Percentiles rank a stretch among this genome's conserved stretches.
Conservation (phyloP, 2,797 vertebrate genomes). For the Telmatherina bonti region DNA sequence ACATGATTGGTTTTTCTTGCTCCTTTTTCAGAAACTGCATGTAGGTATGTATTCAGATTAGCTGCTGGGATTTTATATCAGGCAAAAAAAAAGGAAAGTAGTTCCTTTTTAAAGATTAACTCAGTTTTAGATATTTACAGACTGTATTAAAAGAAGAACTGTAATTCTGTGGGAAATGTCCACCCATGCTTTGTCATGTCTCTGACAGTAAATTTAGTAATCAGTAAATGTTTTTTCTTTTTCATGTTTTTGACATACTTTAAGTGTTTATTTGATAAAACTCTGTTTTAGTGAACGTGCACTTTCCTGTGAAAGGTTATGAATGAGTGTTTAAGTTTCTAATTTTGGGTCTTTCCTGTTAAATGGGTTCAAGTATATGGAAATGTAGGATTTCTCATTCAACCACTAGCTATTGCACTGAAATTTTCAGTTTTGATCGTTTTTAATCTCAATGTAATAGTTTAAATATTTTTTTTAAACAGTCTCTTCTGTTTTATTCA, state of each 20-base stretch:
- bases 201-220: not conserved
- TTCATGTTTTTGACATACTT: not conserved
- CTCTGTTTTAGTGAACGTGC: not conserved
- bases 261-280: not conserved
- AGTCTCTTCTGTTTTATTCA: not conserved
- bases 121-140: not conserved
- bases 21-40: not conserved
- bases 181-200: not conserved
- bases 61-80: not conserved
- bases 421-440: not conserved
- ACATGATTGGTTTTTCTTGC: conserved; percentile 1
- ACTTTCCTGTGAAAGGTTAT: not conserved
- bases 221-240: not conserved
- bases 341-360: not conserved
- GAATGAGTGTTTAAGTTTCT: too few species aligned
- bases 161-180: not conserved
- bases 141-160: not conserved
- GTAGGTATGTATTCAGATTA: not conserved
- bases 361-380: not conserved
- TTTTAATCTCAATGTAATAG: not conserved
- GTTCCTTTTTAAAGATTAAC: not conserved
- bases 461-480: not conserved
- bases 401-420: not conserved
- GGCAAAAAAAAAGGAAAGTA: not conserved
- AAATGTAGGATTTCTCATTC: not conserved